Base-by-base conservation (phyloP, 2,888 invertebrate genomes). In the Lissocephala sabroskyi region DNA sequence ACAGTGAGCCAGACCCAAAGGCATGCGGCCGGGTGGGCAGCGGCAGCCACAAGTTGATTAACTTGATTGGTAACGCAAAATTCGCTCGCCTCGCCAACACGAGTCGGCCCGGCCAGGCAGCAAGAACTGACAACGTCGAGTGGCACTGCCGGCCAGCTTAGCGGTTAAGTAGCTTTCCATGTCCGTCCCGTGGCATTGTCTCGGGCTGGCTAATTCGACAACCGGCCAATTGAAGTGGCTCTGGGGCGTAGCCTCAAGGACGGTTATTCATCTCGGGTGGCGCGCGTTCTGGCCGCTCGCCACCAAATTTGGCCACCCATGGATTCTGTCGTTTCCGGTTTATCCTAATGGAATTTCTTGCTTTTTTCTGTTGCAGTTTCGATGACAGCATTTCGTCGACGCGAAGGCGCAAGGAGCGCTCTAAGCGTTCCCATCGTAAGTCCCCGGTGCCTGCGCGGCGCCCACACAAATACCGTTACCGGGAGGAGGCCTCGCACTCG, bases 391-490 rank as follows among this genome's bases (percentile, higher is more conserved):
- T 89, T 88, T 85, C 93, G 91, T 35, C 35, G 13, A 59, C 68
- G 54, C 84, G 92, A 88, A 82, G 93, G 87, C 86, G 92, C 88
- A 85, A 93, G 90, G 88, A 93, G 79, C 91, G 94, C 65, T 94
- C 93, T 85, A 95, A 94, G 85, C 89, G 94, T 71, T 93, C 93
- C 79, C 90, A 93, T 66, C 89, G 94, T 83, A 93, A 94, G 64
- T 93, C 93, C 60, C 91, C 91, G 56, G 91, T 90, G 70, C 91
- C 91, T 79, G 91, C 91, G 81, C 89, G 92, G 65, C 89, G 92
- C 79, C 89, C 90, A 79, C 91, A 92, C 83, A 87, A 87, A 52
- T 87, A 88, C 77, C 87, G 87, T 63, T 85, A 86, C 70, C 82
- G 83, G 79, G 81, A 83, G 59, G 83, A 82, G 55, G 75, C 83